Evolutionary conservation across 2,888 invertebrate species (phyloP).

Genomic region (Hartigia nigra): DNA sequence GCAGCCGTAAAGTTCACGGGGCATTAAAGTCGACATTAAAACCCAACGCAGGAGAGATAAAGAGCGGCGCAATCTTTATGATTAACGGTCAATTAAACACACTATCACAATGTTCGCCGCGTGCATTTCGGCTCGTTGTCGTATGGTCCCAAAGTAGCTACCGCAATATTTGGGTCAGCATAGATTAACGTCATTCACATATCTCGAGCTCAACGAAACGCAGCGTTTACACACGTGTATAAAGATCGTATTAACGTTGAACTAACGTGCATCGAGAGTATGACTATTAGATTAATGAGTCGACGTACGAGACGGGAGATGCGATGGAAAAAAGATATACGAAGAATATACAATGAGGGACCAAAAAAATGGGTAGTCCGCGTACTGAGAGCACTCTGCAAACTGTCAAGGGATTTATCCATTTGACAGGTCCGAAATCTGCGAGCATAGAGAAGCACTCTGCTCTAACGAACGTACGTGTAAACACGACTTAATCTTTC

Average conservation of each 20-base stretch:
- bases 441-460: constrained; percentile 18
- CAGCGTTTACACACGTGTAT: background rate
- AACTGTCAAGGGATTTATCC: constrained; percentile 29
- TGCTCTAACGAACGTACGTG: constrained; percentile 2
- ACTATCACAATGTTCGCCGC: background rate
- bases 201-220: background rate
- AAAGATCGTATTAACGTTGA: background rate
- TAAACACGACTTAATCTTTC: constrained; percentile 1
- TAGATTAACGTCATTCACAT: background rate
- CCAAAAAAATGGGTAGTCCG: background rate
- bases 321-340: background rate
- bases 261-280: background rate
- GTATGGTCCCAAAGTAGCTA: background rate
- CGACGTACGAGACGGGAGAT: background rate
- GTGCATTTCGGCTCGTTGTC: background rate
- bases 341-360: background rate
- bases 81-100: background rate
- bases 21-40: background rate
- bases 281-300: background rate
- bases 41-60: background rate
- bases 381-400: background rate
- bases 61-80: background rate
- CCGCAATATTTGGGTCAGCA: background rate
- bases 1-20: background rate
- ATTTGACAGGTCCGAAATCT: constrained; percentile 28